These are phyloP conservation scores for Dimorphilus gyrociliatus DNA, from an alignment of 2,888 invertebrate genomes.

Conservation along the genomic window DNA sequence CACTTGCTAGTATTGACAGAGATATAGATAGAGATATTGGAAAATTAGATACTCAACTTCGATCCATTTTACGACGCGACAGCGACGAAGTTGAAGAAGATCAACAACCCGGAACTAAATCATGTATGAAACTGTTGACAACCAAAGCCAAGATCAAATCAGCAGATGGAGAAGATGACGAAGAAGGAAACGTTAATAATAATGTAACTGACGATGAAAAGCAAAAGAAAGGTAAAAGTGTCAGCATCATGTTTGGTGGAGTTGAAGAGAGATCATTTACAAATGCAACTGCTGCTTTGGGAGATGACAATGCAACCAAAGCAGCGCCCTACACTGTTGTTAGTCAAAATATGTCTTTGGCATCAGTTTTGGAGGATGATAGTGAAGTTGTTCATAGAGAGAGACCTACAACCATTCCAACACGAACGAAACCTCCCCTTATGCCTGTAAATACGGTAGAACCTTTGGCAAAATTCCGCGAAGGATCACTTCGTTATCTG, in stretches of 20 bases:
- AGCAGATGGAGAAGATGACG: slow-evolving; percentile 3
- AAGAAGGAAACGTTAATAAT: slow-evolving; percentile 3
- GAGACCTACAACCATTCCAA: too few species aligned
- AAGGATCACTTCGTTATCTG: too few species aligned
- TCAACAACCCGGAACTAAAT: slow-evolving; percentile 1
- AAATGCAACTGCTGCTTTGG: too few species aligned
- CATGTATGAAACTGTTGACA: slow-evolving; percentile 3
- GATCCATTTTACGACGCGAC: slow-evolving; percentile 15
- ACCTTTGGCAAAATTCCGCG: too few species aligned
- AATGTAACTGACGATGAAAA: too few species aligned
- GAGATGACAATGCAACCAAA: slow-evolving; percentile 33
- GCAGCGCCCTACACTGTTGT: slow-evolving; percentile 56
- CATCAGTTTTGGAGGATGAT: slow-evolving; percentile 4
- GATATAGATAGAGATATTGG: too few species aligned
- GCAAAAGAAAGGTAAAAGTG: neutral
- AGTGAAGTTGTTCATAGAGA: too few species aligned
- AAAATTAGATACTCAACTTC: slow-evolving; percentile 14
- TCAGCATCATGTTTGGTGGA: slow-evolving; percentile 8
- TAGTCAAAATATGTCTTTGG: slow-evolving; percentile 52
- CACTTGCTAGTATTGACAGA: too few species aligned
- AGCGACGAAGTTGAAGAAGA: slow-evolving; percentile 8
- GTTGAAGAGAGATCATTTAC: slow-evolving; percentile 9
- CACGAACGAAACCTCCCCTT: too few species aligned
- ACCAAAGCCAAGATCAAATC: slow-evolving; percentile 4
- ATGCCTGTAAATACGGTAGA: too few species aligned